These are phyloP conservation scores for Aleiodes testaceus DNA, from an alignment of 2,888 invertebrate species.

Conservation along the genomic window DNA sequence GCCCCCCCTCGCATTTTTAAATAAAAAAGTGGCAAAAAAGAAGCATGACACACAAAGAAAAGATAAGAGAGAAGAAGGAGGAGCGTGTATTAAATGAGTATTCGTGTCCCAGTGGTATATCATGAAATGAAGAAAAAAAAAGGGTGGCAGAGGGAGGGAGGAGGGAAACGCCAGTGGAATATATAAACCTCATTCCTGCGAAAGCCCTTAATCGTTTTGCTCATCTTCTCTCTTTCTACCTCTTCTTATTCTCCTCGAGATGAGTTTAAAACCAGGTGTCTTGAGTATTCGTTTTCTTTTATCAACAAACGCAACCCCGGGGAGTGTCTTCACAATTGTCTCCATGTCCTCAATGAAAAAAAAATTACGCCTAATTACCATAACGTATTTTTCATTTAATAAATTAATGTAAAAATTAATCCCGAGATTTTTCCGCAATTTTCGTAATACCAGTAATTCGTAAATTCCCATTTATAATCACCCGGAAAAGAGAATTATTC, in stretches of 20 bases:
- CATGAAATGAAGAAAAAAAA: background rate
- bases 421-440: constrained; percentile 13
- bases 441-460: constrained; percentile 2
- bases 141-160: background rate
- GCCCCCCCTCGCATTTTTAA: constrained; percentile 33
- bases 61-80: constrained; percentile 14
- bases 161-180: constrained; percentile 1
- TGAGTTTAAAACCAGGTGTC: constrained; percentile 15
- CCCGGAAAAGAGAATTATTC: too few species aligned
- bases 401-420: too few species aligned
- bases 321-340: background rate
- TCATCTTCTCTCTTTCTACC: constrained; percentile 29
- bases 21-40: background rate
- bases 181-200: constrained; percentile 36
- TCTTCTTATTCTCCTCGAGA: background rate
- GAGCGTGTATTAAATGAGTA: constrained; percentile 12
- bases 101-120: constrained; percentile 30
- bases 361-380: constrained; percentile 46
- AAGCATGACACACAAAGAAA: constrained; percentile 17
- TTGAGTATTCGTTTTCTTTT: background rate
- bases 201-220: constrained; percentile 38
- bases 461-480: constrained; percentile 1
- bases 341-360: constrained; percentile 12
- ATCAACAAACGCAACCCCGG: constrained; percentile 11
- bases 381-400: constrained; percentile 47